Evolutionary conservation across 2,888 invertebrate genomes (phyloP).

Genomic region (Mythimna loreyi): DNA sequence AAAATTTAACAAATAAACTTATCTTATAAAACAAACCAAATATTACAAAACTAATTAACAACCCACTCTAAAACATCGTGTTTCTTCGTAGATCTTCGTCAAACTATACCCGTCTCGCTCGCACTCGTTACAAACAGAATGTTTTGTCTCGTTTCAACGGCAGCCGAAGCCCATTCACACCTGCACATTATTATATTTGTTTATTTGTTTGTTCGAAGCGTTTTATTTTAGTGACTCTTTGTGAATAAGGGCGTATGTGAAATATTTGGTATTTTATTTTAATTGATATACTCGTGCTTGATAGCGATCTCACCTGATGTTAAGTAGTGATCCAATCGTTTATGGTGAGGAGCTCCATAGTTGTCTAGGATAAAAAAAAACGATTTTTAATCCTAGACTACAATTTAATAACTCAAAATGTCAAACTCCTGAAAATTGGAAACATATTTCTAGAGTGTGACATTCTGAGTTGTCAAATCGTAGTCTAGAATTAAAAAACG

Average conservation of each 20-base stretch:
- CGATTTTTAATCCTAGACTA: no score
- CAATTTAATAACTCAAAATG: no score
- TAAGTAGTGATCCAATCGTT: no score
- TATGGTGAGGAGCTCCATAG: no score
- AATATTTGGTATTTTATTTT: conserved; percentile 11
- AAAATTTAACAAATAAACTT: neutral
- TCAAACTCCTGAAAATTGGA: no score
- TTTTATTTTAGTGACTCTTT: conserved; percentile 77
- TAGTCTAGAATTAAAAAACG: no score
- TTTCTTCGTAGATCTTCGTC: conserved; percentile 40
- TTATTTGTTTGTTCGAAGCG: conserved; percentile 82
- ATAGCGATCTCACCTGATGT: neutral
- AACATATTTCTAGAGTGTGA: no score
- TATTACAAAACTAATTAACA: conserved; percentile 55
- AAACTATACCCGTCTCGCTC: conserved; percentile 70
- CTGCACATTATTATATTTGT: conserved; percentile 84
- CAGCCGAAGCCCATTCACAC: conserved; percentile 85
- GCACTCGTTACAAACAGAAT: conserved; percentile 49
- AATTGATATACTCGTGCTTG: neutral
- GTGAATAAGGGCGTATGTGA: conserved; percentile 67
- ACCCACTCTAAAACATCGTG: conserved; percentile 55
- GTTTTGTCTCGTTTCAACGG: conserved; percentile 77
- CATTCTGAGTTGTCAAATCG: no score
- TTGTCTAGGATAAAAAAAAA: no score
- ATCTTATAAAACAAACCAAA: conserved; percentile 42